Evolutionary conservation across 2,113 vertebrate genomes (phyloP).

Genomic region (Noctilio leporinus): DNA sequence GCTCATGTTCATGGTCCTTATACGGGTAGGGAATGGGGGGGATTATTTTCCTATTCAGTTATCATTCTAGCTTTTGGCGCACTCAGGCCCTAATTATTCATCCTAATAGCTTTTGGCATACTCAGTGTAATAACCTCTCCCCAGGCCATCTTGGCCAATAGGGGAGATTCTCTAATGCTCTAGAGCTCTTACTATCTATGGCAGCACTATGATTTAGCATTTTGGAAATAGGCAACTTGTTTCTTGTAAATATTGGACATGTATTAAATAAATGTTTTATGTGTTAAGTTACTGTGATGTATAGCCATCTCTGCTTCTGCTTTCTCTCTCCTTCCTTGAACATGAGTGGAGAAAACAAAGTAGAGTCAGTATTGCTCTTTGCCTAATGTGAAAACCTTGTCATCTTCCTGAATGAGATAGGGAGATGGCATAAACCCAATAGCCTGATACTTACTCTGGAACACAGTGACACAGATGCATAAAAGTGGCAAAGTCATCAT

Average conservation of each 20-base stretch:
- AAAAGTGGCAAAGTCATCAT: conserved; percentile 92
- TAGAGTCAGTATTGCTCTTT: conserved; percentile 91
- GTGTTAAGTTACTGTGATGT: neutral
- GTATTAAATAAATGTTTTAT: neutral
- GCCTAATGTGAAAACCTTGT: conserved; percentile 92
- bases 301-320: neutral
- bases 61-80: neutral
- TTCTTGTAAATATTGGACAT: neutral
- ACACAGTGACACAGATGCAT: conserved; percentile 82
- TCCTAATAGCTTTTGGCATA: no score
- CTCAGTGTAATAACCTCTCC: neutral
- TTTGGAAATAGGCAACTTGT: neutral
- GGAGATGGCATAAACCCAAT: conserved; percentile 95
- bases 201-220: neutral
- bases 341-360: conserved; percentile 91
- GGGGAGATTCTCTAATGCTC: no score
- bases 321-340: rapidly evolving
- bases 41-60: neutral
- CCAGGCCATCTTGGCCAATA: no score
- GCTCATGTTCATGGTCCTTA: neutral
- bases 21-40: neutral
- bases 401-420: conserved; percentile 94
- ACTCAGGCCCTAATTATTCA: neutral
- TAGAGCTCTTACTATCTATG: no score
- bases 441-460: conserved; percentile 90